Evolutionary conservation across 2,113 vertebrate genomes (phyloP).

Genomic region (Tricholaema leucomelas): DNA sequence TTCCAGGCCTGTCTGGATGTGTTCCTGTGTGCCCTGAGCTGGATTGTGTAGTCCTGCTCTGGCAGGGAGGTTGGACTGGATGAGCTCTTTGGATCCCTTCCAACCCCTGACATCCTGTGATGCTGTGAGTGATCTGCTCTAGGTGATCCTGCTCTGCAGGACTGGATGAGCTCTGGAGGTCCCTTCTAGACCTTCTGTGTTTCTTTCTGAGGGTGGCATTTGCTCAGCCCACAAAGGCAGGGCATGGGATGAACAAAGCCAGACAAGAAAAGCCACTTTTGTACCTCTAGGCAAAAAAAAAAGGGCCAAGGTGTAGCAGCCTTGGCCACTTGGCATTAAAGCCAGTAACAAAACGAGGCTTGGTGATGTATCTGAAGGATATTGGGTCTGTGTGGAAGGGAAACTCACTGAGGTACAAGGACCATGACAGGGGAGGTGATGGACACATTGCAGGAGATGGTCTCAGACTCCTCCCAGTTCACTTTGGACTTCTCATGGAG

Average conservation of each 20-base stretch:
- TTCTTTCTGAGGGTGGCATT: no score
- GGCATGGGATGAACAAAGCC: not conserved
- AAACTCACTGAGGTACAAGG: not conserved
- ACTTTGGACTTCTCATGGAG: not conserved
- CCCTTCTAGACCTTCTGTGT: no score
- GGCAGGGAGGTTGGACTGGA: no score
- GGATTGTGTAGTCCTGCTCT: no score
- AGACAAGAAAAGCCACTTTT: not conserved
- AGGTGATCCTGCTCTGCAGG: no score
- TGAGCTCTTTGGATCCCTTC: no score
- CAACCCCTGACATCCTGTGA: no score
- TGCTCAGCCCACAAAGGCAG: no score
- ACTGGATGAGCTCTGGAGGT: no score
- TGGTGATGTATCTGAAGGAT: not conserved
- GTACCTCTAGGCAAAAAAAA: not conserved
- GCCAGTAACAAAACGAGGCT: not conserved
- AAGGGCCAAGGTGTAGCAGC: fast-evolving
- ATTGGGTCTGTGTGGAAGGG: not conserved
- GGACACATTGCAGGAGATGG: not conserved
- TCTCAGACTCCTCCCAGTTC: not conserved
- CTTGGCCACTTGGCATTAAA: not conserved
- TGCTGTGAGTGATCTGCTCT: no score
- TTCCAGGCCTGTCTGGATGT: no score
- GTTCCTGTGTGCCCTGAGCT: no score
- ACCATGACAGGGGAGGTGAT: not conserved